Evolutionary conservation across 2,888 invertebrate genomes (phyloP).

Genomic region (Eupithecia exiguata): DNA sequence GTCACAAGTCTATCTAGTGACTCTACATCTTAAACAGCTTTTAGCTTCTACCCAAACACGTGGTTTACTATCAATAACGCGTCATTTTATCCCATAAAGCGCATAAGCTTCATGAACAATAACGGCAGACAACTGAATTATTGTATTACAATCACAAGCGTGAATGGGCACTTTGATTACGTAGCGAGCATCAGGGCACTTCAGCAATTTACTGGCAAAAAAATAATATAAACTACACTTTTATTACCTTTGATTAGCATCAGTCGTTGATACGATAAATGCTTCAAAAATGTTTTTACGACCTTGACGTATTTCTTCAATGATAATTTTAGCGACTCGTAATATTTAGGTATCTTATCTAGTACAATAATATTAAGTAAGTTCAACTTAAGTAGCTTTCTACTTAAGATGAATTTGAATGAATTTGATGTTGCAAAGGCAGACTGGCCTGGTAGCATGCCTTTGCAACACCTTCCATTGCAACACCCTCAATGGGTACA

Average conservation of each 20-base stretch:
- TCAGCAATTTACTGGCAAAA: not conserved
- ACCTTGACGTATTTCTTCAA: too few species aligned
- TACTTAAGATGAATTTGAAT: too few species aligned
- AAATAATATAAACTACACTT: not conserved
- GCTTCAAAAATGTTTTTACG: too few species aligned
- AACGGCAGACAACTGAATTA: conserved; percentile 54
- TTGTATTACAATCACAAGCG: conserved; percentile 34
- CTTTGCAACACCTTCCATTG: too few species aligned
- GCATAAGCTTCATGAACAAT: conserved; percentile 56
- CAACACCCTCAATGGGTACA: too few species aligned
- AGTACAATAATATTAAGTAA: too few species aligned
- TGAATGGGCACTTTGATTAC: conserved; percentile 9
- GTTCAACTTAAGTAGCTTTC: too few species aligned
- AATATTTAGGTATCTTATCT: too few species aligned
- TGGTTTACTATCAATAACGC: conserved; percentile 74
- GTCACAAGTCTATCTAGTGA: conserved; percentile 48
- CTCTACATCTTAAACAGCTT: conserved; percentile 56
- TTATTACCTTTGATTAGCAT: not conserved
- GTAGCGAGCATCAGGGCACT: not conserved
- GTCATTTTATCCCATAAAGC: conserved; percentile 68
- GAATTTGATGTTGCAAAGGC: too few species aligned
- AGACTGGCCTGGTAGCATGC: too few species aligned
- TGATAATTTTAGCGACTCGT: too few species aligned
- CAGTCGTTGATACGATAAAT: too few species aligned
- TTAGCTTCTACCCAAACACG: conserved; percentile 65